Conservation (phyloP, 2,113 vertebrate species). For the Proterorhinus semilunaris region DNA sequence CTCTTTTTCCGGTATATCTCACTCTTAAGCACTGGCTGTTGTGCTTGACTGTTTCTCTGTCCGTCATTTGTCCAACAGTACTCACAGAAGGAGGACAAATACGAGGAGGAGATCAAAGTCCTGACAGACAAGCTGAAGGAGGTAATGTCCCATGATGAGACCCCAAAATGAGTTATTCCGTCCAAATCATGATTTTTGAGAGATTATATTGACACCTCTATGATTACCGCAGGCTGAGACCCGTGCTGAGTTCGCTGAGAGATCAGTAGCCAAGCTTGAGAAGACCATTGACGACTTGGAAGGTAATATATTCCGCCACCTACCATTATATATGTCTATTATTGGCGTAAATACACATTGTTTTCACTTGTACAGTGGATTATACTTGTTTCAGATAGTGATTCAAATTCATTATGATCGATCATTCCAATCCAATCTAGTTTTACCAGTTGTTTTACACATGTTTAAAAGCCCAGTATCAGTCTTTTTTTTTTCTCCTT, state of each 20-base stretch:
- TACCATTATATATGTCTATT: conserved; percentile 1
- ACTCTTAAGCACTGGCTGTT: background rate
- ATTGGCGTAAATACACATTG: background rate
- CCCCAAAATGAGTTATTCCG: too few relatives aligned
- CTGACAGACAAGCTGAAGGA: conserved; percentile 99
- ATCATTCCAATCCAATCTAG: too few relatives aligned
- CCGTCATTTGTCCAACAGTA: conserved; percentile 81
- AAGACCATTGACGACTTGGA: conserved; percentile 99
- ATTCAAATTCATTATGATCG: too few relatives aligned
- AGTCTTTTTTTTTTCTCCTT: too few relatives aligned
- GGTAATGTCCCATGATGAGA: conserved; percentile 73
- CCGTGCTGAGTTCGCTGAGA: conserved; percentile 97
- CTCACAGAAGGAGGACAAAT: conserved; percentile 99
- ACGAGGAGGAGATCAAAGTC: conserved; percentile 99
- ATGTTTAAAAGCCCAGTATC: too few relatives aligned
- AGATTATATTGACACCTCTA: background rate
- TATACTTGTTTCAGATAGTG: too few relatives aligned
- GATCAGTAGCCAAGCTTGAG: conserved; percentile 98
- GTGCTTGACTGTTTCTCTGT: conserved; percentile 11
- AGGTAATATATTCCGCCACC: conserved; percentile 80
- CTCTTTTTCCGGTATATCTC: background rate
- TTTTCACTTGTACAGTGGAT: background rate
- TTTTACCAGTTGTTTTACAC: too few relatives aligned
- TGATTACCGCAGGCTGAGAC: conserved; percentile 89
- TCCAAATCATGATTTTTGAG: background rate